phyloP scores from a whole-genome alignment of 2,888 invertebrate species.

The Caradrina kadenii region DNA sequence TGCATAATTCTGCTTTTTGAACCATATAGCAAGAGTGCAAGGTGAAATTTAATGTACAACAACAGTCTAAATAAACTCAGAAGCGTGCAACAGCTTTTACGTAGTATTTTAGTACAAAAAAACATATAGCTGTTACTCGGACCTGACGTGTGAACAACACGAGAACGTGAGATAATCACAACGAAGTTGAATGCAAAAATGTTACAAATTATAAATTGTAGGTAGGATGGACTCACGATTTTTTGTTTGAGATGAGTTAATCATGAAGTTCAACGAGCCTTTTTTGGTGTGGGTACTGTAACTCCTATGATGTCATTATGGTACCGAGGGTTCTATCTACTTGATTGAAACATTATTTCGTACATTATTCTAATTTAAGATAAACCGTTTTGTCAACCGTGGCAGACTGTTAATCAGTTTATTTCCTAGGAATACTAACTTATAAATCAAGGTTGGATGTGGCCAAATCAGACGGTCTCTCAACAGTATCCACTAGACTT shows the following conservation, averaged over 20 bases:
- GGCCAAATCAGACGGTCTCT: too few species aligned
- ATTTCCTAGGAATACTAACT: too few species aligned
- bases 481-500: too few species aligned
- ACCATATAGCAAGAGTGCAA: background rate
- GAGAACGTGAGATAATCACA: slow-evolving; percentile 61
- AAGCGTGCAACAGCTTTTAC: slow-evolving; percentile 21
- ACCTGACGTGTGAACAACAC: slow-evolving; percentile 57
- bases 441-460: too few species aligned
- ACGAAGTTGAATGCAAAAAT: slow-evolving; percentile 55
- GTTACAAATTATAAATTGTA: slow-evolving; percentile 37
- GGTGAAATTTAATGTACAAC: slow-evolving; percentile 3
- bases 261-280: slow-evolving; percentile 23
- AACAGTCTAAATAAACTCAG: slow-evolving; percentile 26
- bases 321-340: too few species aligned
- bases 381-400: too few species aligned
- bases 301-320: too few species aligned
- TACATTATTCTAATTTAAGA: too few species aligned
- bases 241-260: slow-evolving; percentile 31
- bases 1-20: background rate
- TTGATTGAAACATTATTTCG: too few species aligned
- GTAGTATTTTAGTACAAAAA: slow-evolving; percentile 30
- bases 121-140: slow-evolving; percentile 28
- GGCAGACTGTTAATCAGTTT: too few species aligned
- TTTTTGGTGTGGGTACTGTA: background rate
- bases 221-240: slow-evolving; percentile 32